These are phyloP conservation scores for Anthrax anthrax DNA, from an alignment of 2,888 invertebrate genomes.

Conservation along the genomic window DNA sequence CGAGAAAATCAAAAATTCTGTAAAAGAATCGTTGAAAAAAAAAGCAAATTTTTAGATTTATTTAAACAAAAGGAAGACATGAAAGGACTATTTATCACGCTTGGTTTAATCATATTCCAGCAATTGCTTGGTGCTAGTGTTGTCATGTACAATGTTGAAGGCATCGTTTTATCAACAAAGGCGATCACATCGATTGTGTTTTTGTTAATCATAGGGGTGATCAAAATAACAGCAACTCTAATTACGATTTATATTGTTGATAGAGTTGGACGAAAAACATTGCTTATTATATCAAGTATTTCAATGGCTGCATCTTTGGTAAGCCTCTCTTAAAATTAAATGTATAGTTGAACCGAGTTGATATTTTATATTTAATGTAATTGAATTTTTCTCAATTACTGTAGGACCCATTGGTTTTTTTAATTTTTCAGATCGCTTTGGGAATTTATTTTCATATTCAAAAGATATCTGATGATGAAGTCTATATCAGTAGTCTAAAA, in stretches of 20 bases:
- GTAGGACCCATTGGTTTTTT: background rate
- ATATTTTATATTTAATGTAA: too few relatives aligned
- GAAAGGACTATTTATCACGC: background rate
- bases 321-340: too few relatives aligned
- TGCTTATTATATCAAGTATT: background rate
- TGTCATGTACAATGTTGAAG: background rate
- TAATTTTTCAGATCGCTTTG: background rate
- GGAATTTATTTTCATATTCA: background rate
- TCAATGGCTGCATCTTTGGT: background rate
- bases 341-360: too few relatives aligned
- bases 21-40: background rate
- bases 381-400: background rate
- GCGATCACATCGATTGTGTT: background rate
- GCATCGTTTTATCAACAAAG: background rate
- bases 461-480: background rate
- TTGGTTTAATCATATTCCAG: background rate
- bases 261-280: background rate
- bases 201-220: background rate
- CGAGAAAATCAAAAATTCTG: background rate
- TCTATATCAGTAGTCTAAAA: background rate
- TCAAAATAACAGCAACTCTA: background rate
- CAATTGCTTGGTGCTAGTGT: background rate
- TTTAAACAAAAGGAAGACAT: background rate
- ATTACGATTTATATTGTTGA: background rate
- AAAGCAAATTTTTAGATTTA: background rate